phyloP scores from a whole-genome alignment of 1,140 invertebrate species.

The Lasaia peninsularis region DNA sequence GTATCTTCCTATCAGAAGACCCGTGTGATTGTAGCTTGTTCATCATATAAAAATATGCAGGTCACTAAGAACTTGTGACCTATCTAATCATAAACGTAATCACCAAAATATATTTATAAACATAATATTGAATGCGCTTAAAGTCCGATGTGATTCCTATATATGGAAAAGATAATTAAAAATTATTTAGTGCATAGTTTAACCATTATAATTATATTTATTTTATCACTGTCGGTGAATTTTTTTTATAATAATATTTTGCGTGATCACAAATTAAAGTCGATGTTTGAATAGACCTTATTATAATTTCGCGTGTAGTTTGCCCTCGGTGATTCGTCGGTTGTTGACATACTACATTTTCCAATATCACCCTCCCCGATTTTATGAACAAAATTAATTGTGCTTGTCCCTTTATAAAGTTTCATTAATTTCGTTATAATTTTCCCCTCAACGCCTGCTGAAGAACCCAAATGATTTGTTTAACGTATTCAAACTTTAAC shows the following conservation, averaged over 20 bases:
- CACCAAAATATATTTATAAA: too few species aligned
- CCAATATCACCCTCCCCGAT: conserved; percentile 1
- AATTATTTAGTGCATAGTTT: too few species aligned
- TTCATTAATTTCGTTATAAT: neutral
- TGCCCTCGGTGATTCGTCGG: neutral
- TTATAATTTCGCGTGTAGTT: neutral
- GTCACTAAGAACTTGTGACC: too few species aligned
- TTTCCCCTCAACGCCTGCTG: conserved; percentile 16
- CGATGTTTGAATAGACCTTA: neutral
- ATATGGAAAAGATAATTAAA: too few species aligned
- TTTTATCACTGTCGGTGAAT: too few species aligned
- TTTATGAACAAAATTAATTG: neutral
- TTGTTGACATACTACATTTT: neutral
- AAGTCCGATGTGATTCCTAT: too few species aligned
- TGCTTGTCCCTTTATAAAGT: neutral
- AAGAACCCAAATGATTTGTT: neutral
- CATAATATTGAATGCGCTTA: too few species aligned
- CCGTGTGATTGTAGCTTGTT: too few species aligned
- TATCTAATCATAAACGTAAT: too few species aligned
- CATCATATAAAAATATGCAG: too few species aligned
- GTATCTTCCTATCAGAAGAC: too few species aligned
- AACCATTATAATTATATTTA: too few species aligned
- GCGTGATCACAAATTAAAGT: neutral
- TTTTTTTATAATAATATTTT: neutral
- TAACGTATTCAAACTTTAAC: neutral